Conservation (phyloP, 1,140 invertebrate genomes). For the Sesamia nonagrioides region DNA sequence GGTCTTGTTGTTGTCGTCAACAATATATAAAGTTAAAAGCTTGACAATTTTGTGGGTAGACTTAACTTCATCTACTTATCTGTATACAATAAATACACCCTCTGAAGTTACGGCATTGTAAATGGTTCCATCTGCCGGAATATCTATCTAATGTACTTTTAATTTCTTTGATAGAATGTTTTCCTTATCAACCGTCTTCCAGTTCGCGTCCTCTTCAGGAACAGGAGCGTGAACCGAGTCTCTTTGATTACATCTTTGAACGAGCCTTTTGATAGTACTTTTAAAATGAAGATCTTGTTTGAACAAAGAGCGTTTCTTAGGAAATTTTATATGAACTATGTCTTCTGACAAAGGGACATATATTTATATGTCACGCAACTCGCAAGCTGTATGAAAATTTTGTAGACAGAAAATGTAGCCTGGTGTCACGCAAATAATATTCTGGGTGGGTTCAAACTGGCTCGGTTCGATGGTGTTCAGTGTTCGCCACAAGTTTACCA, state of each 20-base stretch:
- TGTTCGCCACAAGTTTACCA: constrained; percentile 50
- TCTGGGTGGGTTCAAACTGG: constrained; percentile 57
- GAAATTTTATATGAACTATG: background rate
- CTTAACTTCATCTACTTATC: too few species aligned
- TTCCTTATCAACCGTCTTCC: constrained; percentile 50
- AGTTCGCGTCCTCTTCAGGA: constrained; percentile 47
- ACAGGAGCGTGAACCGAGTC: constrained; percentile 38
- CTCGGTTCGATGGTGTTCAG: constrained; percentile 46
- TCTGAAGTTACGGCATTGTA: background rate
- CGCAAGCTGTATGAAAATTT: constrained; percentile 16
- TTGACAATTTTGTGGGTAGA: too few species aligned
- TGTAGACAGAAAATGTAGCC: constrained; percentile 10
- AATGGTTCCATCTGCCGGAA: background rate
- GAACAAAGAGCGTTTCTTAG: constrained; percentile 27
- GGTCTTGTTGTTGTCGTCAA: too few species aligned
- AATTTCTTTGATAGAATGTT: constrained; percentile 51
- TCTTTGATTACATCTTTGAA: constrained; percentile 53
- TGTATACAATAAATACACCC: background rate
- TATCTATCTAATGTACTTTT: constrained; percentile 34
- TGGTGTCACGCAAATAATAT: constrained; percentile 58
- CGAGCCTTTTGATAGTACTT: constrained; percentile 32
- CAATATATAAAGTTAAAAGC: too few species aligned
- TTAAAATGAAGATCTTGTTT: constrained; percentile 34
- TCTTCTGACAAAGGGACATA: background rate
- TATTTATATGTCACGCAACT: background rate